These are phyloP conservation scores for Brachionus rotundiformis DNA, from an alignment of 1,140 invertebrate genomes.

Conservation along the genomic window DNA sequence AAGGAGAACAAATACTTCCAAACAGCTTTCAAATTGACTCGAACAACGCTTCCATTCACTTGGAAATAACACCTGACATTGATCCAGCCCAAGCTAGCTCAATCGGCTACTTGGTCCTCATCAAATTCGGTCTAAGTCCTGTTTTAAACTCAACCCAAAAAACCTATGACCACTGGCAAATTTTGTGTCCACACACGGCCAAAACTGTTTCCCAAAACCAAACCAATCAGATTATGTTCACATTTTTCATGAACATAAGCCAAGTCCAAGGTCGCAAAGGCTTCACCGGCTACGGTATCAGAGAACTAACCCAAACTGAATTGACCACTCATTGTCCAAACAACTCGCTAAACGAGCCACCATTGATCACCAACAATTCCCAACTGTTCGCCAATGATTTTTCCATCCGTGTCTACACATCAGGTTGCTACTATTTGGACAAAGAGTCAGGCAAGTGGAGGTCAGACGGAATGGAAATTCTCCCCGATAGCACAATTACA, in stretches of 20 bases:
- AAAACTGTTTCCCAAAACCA: neutral
- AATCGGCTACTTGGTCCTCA: neutral
- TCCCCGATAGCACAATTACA: neutral
- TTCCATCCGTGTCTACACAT: neutral
- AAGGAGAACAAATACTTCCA: neutral
- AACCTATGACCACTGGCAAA: conserved; percentile 17
- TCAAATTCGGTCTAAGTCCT: neutral
- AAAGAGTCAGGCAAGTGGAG: neutral
- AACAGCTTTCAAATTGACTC: conserved; percentile 3
- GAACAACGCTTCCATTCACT: conserved; percentile 18
- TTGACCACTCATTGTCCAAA: neutral
- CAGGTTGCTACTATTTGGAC: conserved; percentile 2
- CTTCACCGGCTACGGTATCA: neutral
- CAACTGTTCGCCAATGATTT: neutral
- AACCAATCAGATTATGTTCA: neutral
- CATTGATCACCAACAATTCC: neutral
- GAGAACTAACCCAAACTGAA: neutral
- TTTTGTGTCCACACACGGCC: neutral
- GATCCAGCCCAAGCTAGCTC: neutral
- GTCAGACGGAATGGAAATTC: conserved; percentile 7
- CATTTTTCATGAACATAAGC: conserved; percentile 24
- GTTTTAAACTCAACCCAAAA: neutral
- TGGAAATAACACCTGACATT: neutral
- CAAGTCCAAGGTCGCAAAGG: neutral
- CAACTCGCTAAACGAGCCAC: neutral